Percentiles rank a stretch among this genome's conserved stretches.
Evolutionary conservation across 2,113 vertebrate species (phyloP).

Genomic region (Salvelinus sp.): DNA sequence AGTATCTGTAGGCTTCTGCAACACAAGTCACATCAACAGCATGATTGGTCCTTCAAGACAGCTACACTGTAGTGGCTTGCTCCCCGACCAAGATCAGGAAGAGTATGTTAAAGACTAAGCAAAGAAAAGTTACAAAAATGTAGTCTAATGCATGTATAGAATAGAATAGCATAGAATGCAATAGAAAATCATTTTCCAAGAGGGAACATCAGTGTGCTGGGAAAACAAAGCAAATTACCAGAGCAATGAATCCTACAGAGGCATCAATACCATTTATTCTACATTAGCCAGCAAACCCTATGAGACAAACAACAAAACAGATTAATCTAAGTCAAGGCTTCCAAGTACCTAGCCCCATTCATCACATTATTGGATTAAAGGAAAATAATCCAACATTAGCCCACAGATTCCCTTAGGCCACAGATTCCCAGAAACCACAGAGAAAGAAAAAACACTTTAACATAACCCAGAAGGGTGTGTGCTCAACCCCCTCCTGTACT

Average conservation of each 20-base stretch:
- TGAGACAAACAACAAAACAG: constrained; percentile 38
- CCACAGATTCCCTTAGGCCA: constrained; percentile 44
- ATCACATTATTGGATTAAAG: constrained; percentile 53
- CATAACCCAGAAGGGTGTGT: constrained; percentile 3
- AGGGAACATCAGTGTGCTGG: too few relatives aligned
- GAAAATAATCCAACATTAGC: constrained; percentile 40
- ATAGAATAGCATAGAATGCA: too few relatives aligned
- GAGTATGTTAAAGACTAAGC: too few relatives aligned
- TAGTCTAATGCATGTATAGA: too few relatives aligned
- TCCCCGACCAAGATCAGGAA: too few relatives aligned
- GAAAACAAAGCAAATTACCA: constrained; percentile 20
- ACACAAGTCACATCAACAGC: constrained; percentile 27
- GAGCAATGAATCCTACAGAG: neutral
- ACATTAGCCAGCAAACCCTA: constrained; percentile 12
- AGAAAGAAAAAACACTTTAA: constrained; percentile 35
- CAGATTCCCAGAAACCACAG: constrained; percentile 45
- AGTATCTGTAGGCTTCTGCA: neutral
- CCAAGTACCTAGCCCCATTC: constrained; percentile 28
- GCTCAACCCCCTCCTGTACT: too few relatives aligned
- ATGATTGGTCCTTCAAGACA: too few relatives aligned
- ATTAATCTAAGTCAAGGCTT: constrained; percentile 35
- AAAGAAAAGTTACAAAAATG: too few relatives aligned
- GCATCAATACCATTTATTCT: constrained; percentile 12
- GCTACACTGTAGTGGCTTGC: too few relatives aligned
- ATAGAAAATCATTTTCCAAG: too few relatives aligned